Conservation (phyloP, 2,797 vertebrate species). For the Protosalanx chinensis region DNA sequence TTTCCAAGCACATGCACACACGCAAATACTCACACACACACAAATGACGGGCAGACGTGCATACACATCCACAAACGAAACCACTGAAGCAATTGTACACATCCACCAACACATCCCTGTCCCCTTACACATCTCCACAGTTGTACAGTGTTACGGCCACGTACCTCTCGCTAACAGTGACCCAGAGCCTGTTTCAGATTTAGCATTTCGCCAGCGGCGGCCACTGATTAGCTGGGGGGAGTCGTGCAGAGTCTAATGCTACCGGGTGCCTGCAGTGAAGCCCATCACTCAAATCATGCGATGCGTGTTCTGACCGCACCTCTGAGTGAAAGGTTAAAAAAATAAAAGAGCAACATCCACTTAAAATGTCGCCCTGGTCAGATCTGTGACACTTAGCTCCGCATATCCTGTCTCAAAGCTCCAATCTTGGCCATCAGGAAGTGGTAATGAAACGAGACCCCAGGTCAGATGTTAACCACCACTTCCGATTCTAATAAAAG, state of each 20-base stretch:
- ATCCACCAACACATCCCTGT: neutral
- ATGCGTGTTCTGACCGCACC: neutral
- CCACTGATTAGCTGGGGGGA: neutral
- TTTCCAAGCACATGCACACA: constrained; percentile 5
- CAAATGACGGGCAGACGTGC: neutral
- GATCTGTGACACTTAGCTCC: neutral
- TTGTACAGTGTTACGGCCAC: neutral
- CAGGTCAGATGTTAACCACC: neutral
- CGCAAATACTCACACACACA: neutral
- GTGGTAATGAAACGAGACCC: neutral
- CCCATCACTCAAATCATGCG: neutral
- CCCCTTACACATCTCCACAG: neutral
- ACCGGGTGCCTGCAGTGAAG: neutral
- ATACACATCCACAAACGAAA: constrained; percentile 12
- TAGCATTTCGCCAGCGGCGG: no score
- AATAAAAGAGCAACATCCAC: neutral
- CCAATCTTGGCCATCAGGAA: neutral
- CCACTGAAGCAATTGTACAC: neutral
- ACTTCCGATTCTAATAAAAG: neutral
- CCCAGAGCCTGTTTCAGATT: neutral
- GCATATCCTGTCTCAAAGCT: neutral
- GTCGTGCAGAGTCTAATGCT: neutral
- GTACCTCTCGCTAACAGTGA: neutral
- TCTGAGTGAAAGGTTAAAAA: neutral
- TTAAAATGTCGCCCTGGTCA: neutral